phyloP scores from a whole-genome alignment of 2,888 invertebrate genomes.

The Cheilosia vulpina region DNA sequence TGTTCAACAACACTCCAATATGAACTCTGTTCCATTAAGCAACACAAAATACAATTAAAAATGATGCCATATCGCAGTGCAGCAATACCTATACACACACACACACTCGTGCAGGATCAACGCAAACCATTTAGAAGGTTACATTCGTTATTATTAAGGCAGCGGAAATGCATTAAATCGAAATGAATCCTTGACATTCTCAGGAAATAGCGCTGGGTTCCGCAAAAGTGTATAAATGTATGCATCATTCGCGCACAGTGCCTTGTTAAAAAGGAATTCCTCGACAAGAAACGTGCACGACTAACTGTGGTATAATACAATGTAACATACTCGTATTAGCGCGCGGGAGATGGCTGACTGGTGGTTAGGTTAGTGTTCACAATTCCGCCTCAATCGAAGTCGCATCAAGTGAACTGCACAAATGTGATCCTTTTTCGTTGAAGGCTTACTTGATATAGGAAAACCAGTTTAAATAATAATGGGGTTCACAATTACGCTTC shows the following conservation, averaged over 20 bases:
- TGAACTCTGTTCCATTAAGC: conserved; percentile 70
- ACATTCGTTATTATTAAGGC: conserved; percentile 74
- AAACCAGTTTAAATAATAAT: conserved; percentile 71
- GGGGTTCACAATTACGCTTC: conserved; percentile 59
- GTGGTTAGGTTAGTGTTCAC: conserved; percentile 14
- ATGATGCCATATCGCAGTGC: conserved; percentile 7
- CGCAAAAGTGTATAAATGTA: conserved; percentile 49
- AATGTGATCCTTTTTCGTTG: conserved; percentile 29
- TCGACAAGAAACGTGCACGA: conserved; percentile 34
- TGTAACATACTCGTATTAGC: conserved; percentile 51
- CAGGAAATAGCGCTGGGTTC: conserved; percentile 73
- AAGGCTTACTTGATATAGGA: conserved; percentile 54
- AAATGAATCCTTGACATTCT: conserved; percentile 77
- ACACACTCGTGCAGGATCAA: conserved; percentile 19
- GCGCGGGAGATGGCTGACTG: not conserved
- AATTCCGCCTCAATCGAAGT: conserved; percentile 55
- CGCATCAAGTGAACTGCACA: conserved; percentile 51
- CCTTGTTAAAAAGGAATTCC: conserved; percentile 50
- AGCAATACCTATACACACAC: not conserved
- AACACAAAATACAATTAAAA: conserved; percentile 64
- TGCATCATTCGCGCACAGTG: conserved; percentile 28
- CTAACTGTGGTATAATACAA: conserved; percentile 41
- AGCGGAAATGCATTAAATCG: conserved; percentile 78
- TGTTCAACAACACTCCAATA: conserved; percentile 46
- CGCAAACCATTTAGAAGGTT: conserved; percentile 63